Percentiles rank a stretch among this genome's conserved stretches.
Conservation (phyloP, 2,888 invertebrate genomes). For the Drosophila greeni region DNA sequence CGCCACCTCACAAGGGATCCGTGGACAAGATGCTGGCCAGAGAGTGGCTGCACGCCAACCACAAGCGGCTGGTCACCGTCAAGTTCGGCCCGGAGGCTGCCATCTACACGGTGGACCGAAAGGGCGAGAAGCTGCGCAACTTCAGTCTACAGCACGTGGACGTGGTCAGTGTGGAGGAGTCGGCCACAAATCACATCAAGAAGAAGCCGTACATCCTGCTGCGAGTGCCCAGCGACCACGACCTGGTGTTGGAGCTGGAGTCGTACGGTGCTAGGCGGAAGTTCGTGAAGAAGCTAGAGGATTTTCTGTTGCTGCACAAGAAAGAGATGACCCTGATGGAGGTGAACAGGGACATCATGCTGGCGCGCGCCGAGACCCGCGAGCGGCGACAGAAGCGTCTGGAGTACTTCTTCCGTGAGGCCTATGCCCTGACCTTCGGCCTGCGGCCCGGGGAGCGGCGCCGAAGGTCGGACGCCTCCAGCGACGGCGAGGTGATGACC, state of each 20-base stretch:
- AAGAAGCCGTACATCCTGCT: conserved; percentile 90
- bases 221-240: conserved; percentile 92
- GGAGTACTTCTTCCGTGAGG: conserved; percentile 97
- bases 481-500: conserved; percentile 91
- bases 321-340: conserved; percentile 87
- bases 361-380: conserved; percentile 94
- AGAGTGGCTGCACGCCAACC: conserved; percentile 95
- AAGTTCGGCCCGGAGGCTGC: conserved; percentile 93
- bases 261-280: conserved; percentile 88
- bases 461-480: conserved; percentile 85
- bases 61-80: conserved; percentile 92
- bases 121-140: conserved; percentile 93
- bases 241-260: conserved; percentile 94
- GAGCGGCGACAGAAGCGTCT: conserved; percentile 94
- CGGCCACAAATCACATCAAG: conserved; percentile 86
- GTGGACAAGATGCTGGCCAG: conserved; percentile 95
- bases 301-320: conserved; percentile 89
- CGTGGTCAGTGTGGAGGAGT: conserved; percentile 91
- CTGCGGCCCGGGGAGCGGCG: conserved; percentile 90
- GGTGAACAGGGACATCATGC: conserved; percentile 88
- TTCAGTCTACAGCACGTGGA: conserved; percentile 88
- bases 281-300: conserved; percentile 91
- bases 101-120: conserved; percentile 91
- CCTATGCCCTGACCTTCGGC: conserved; percentile 95
- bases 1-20: conserved; percentile 82